Evolutionary conservation across 2,113 vertebrate species (phyloP).

Genomic region (Microtus montanus): DNA sequence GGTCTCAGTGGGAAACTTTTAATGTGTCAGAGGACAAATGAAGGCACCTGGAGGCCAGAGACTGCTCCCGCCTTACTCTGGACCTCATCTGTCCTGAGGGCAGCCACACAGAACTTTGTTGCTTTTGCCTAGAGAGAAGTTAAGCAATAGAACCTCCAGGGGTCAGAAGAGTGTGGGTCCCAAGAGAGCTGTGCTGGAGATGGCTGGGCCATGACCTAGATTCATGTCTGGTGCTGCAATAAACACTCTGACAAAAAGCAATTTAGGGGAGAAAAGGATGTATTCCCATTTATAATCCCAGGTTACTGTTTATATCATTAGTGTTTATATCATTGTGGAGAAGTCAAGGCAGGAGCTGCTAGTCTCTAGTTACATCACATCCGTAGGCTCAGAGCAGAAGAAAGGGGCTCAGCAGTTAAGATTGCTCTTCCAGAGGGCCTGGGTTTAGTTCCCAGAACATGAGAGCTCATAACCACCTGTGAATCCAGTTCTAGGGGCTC

Average conservation of each 20-base stretch:
- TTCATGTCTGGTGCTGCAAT: background rate
- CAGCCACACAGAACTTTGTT: no score
- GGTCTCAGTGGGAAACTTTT: background rate
- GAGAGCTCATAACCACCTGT: background rate
- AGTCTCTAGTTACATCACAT: background rate
- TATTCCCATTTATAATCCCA: background rate
- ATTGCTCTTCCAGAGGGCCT: background rate
- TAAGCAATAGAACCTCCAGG: background rate
- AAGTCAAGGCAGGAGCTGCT: background rate
- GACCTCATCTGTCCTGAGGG: background rate
- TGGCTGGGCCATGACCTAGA: background rate
- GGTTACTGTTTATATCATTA: background rate
- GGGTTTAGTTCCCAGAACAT: background rate
- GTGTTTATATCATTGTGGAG: background rate
- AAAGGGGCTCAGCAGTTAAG: background rate
- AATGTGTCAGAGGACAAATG: background rate
- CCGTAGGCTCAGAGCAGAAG: background rate
- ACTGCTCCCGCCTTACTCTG: background rate
- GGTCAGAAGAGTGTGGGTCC: background rate
- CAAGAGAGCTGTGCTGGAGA: background rate
- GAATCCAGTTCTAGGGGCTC: background rate
- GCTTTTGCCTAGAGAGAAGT: background rate
- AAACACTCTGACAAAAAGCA: background rate
- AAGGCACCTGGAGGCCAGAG: background rate
- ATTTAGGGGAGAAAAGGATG: background rate